Evolutionary conservation across 2,797 vertebrate species (phyloP), one percentile per base, ranked within the genome.

Genomic region (Amniataba percoides): DNA sequence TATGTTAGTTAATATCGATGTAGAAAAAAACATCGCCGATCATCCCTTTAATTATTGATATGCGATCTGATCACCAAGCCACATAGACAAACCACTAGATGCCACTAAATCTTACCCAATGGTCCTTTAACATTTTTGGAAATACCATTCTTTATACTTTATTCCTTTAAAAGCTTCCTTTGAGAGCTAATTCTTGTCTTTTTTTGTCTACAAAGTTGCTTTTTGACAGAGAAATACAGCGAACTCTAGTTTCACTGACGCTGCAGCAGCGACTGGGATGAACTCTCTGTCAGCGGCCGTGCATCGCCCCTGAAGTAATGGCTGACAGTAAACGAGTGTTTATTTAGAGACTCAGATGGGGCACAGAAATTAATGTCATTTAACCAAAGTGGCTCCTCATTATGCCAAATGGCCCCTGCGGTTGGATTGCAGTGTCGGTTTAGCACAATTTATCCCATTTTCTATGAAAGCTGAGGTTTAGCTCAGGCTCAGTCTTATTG

Each of bases 401-500:
- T 58, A 65, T 65, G 73, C 74, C 76, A 69, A 78, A 80, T 86
- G 82, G 74, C 83, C 71, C 64, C 73, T 40, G 71, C n/a, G 71
- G 76, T 77, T 76, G 78, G 62, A 74, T 71, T n/a, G 25, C 45
- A 51, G 19, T 34, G 36, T 58, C 45, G 21, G 34, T 90, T 87
- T 82, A 86, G 72, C 80, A 23, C 80, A 57, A 25, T 82, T 88
- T 71, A 89, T 80, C 82, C 73, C 51, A 71, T 85, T 91, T 87
- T 77, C 80, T 73, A 16, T 80, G 67, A 82, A 86, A 85, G 77
- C 90, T 0, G 75, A 63, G 69, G 78, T 89, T 90, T 78, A 86
- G 61, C 80, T 70, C 53, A 13, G 61, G 53, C 84, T 88, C 73
- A 43, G 67, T 23, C 74, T 73, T 77, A 59, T 68, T 75, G 62